Conservation (phyloP, 2,888 invertebrate genomes). For the Smittia sp. region DNA sequence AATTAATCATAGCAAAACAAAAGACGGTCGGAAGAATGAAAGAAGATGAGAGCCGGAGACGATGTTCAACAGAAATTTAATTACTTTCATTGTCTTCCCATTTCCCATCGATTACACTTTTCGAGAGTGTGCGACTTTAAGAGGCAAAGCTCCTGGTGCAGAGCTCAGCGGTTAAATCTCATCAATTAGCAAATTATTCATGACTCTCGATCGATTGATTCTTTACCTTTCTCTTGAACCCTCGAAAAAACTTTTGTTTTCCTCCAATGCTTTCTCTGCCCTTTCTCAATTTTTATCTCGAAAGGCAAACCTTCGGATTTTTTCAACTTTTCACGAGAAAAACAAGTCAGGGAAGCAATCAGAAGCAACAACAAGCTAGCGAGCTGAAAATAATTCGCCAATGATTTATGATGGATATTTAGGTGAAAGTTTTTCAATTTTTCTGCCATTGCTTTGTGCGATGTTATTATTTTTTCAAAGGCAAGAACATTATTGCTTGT, state of each 20-base stretch:
- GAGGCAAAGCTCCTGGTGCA: too few relatives aligned
- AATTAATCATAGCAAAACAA: slow-evolving; percentile 30
- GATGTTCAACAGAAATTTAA: neutral
- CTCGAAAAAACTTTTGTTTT: neutral
- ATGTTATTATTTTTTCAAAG: slow-evolving; percentile 2
- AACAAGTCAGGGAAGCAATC: neutral
- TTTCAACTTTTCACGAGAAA: neutral
- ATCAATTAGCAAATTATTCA: slow-evolving; percentile 35
- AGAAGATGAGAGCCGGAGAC: neutral
- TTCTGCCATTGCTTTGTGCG: slow-evolving; percentile 7
- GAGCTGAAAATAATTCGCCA: neutral
- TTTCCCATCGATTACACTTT: neutral
- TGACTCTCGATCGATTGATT: neutral
- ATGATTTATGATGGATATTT: slow-evolving; percentile 32
- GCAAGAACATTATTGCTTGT: neutral
- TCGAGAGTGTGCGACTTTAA: neutral
- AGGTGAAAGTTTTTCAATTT: slow-evolving; percentile 37
- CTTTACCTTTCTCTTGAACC: neutral
- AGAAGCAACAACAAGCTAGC: neutral
- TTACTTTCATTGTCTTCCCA: neutral
- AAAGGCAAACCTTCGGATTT: neutral
- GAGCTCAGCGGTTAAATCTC: neutral
- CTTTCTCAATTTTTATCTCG: neutral
- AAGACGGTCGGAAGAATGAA: neutral
- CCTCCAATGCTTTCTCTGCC: neutral